Evolutionary conservation across 2,113 vertebrate genomes (phyloP), one percentile per base, ranked within the genome.

Genomic region (Brachyhypopomus gauderio): DNA sequence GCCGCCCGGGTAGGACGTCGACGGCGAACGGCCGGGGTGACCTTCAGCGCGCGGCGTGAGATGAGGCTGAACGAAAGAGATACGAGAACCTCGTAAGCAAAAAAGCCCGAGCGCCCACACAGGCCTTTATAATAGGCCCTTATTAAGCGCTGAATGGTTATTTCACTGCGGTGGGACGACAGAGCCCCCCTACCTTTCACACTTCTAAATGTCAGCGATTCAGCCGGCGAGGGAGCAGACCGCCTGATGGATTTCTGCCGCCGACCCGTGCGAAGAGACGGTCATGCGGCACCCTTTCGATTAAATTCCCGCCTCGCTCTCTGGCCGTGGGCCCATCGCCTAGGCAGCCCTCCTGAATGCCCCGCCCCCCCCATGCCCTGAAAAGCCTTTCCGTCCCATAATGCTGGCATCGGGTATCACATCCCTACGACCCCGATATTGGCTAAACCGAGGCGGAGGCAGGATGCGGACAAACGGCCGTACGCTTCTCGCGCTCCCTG

Each of bases 21-120:
- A 90, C 88, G 91, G 90, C 85, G 79, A 90, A 86, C 86, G 85
- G 83, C 83, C 82, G 80, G 78, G 84, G 64, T 91, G 90, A 92
- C 92, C 90, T 90, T 92, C 90, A 90, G 83, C 67, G 17, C 30
- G 17, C 55, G 66, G 67, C 45, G 72, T 79, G 72, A 79, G 81
- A 70, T 38, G 78, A 75, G n/a, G n/a, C 69, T 75, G 73, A 60
- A 82, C 72, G 78, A 72, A 78, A 86, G 73, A 83, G 83, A 85
- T 85, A 81, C 56, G 23, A 67, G 70, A 62, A 78, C 77, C 56
- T 82, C 20, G 77, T 80, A 36, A 86, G 76, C 75, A 58, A 58
- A 75, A 75, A 87, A 83, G 72, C 75, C 58, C 11, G 66, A 45
- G 67, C 59, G 41, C 66, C 45, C 72, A 74, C 23, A 48, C 71